These are phyloP conservation scores for Zootoca vivipara DNA, from an alignment of 2,113 vertebrate species.

Conservation along the genomic window DNA sequence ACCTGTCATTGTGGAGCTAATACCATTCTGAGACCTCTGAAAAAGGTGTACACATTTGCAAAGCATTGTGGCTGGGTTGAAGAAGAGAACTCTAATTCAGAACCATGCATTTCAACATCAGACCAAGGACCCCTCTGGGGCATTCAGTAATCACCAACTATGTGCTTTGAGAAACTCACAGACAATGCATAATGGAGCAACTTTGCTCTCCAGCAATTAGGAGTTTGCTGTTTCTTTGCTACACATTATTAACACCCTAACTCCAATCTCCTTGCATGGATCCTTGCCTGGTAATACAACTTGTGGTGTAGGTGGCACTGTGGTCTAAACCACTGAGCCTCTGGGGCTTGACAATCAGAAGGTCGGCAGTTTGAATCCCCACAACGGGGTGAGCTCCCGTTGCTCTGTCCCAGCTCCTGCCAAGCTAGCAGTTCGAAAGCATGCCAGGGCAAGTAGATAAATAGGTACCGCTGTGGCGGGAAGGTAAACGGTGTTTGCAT, in stretches of 20 bases:
- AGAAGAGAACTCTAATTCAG: neutral
- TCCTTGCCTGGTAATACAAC: neutral
- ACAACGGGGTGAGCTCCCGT: too few species aligned
- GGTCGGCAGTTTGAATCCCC: too few species aligned
- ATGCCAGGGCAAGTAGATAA: too few species aligned
- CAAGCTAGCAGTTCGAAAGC: too few species aligned
- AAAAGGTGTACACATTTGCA: neutral
- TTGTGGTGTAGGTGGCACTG: too few species aligned
- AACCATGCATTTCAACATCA: neutral
- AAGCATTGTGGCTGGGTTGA: neutral
- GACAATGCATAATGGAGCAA: neutral
- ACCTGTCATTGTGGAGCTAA: neutral
- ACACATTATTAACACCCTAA: neutral
- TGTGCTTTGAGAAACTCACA: neutral
- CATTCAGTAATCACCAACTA: neutral
- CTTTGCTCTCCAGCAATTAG: neutral
- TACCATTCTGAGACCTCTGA: neutral
- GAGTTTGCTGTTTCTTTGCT: neutral
- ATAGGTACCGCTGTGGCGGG: too few species aligned
- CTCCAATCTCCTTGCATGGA: neutral
- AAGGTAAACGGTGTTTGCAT: too few species aligned
- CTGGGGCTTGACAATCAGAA: too few species aligned
- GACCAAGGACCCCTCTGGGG: neutral
- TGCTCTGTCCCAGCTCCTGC: too few species aligned
- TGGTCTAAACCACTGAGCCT: too few species aligned